phyloP scores from a whole-genome alignment of 2,888 invertebrate genomes.

The Nomada flava region DNA sequence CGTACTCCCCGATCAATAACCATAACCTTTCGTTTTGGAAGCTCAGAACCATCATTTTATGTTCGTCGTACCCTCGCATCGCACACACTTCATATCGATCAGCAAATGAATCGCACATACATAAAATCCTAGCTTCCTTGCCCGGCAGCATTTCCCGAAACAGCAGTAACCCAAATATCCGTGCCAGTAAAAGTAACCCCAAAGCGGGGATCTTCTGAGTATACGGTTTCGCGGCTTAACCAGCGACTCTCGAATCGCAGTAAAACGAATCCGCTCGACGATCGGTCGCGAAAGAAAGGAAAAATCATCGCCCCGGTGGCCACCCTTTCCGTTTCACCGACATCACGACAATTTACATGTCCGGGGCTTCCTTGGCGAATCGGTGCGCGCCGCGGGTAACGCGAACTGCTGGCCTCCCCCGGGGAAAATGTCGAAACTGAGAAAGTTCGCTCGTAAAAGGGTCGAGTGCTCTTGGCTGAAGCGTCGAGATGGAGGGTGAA shows the following conservation, averaged over 20 bases:
- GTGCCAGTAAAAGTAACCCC: background rate
- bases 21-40: no score
- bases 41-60: no score
- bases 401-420: slow-evolving; percentile 56
- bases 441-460: slow-evolving; percentile 80
- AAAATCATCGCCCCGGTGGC: no score
- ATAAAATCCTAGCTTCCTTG: no score
- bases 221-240: background rate
- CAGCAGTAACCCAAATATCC: background rate
- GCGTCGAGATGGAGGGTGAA: slow-evolving; percentile 15
- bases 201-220: background rate
- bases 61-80: no score
- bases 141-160: background rate
- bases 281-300: background rate
- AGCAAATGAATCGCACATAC: no score
- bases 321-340: slow-evolving; percentile 1
- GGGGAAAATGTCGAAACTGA: slow-evolving; percentile 68
- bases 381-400: slow-evolving; percentile 54
- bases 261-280: slow-evolving; percentile 8
- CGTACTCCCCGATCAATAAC: no score
- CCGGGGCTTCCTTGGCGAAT: slow-evolving; percentile 39
- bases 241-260: background rate
- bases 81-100: no score
- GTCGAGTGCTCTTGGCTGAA: slow-evolving; percentile 67
- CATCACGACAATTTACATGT: slow-evolving; percentile 62